Evolutionary conservation across 2,113 vertebrate species (phyloP).

Genomic region (Cyanoderma ruficeps): DNA sequence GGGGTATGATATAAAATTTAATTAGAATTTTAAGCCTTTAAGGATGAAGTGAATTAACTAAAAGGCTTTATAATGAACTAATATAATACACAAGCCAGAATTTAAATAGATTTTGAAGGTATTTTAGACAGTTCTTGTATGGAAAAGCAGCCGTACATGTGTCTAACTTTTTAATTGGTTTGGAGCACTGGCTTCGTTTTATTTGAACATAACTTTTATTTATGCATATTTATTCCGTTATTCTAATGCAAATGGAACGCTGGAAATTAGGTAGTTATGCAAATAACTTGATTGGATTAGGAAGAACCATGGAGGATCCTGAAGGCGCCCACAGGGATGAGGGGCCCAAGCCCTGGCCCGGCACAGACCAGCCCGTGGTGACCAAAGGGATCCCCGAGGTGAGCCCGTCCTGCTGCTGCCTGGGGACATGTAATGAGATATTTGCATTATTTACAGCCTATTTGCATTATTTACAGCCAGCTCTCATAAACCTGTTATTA

Average conservation of each 20-base stretch:
- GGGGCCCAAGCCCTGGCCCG: background rate
- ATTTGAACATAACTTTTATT: background rate
- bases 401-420: conserved; percentile 48
- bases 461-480: conserved; percentile 38
- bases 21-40: conserved; percentile 56
- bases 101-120: conserved; percentile 28
- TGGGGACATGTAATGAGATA: conserved; percentile 54
- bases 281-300: background rate
- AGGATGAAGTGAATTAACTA: conserved; percentile 56
- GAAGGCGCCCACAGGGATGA: background rate
- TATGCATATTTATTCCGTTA: background rate
- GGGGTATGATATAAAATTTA: conserved; percentile 40
- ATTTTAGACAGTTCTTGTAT: background rate
- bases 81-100: background rate
- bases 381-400: background rate
- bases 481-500: conserved; percentile 41
- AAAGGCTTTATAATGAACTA: conserved; percentile 48
- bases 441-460: too few relatives aligned
- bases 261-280: background rate
- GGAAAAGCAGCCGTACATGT: background rate
- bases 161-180: conserved; percentile 27
- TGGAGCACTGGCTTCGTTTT: background rate
- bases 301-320: background rate
- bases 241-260: background rate
- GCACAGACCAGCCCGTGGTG: background rate